Conservation (phyloP, 2,797 vertebrate genomes). For the Cyclura pinguis region DNA sequence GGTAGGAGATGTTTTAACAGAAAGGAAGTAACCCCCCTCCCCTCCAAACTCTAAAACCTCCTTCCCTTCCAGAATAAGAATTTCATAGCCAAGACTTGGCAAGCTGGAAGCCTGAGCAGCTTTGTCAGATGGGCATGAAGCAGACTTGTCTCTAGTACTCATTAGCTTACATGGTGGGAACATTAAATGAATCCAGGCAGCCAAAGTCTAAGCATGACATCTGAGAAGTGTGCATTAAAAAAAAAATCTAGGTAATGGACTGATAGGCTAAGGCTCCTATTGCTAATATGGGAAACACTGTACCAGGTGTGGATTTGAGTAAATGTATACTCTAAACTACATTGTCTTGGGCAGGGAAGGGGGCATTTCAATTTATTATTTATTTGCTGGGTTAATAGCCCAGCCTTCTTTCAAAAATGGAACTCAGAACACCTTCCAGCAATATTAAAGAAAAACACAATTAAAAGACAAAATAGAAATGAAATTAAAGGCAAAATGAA, state of each 20-base stretch:
- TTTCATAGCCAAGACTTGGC: conserved; percentile 61
- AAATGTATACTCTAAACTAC: neutral
- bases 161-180: neutral
- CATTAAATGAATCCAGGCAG: conserved; percentile 2
- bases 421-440: too few relatives aligned
- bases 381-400: too few relatives aligned
- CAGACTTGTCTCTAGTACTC: neutral
- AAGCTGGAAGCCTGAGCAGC: conserved; percentile 57
- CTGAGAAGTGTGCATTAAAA: conserved; percentile 47
- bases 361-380: too few relatives aligned
- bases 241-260: conserved; percentile 53
- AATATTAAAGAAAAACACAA: too few relatives aligned
- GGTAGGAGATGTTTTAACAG: conserved; percentile 78
- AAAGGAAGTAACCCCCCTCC: conserved; percentile 72
- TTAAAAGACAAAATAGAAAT: too few relatives aligned
- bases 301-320: neutral
- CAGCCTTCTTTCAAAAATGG: too few relatives aligned
- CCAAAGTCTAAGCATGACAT: neutral
- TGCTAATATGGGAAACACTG: conserved; percentile 62
- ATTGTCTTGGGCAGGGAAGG: neutral
- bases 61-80: conserved; percentile 64
- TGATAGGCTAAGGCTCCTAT: conserved; percentile 63
- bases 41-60: conserved; percentile 52
- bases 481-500: too few relatives aligned
- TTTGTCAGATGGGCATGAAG: conserved; percentile 33